Base-by-base conservation (phyloP, 2,797 vertebrate species). In the Pipistrellus kuhlii region DNA sequence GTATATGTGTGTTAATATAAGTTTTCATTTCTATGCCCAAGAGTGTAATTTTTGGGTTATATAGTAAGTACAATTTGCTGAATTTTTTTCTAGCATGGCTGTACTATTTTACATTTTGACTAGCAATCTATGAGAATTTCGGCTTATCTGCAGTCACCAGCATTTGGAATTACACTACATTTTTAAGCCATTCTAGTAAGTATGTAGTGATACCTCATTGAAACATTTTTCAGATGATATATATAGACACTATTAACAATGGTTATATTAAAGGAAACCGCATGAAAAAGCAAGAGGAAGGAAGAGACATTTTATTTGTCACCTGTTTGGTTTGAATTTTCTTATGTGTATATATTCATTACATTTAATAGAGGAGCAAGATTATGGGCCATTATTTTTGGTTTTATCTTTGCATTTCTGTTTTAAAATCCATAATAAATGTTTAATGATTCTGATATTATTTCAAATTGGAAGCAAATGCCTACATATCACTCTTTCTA, bases 391-490 rank as follows among this genome's bases (percentile, higher is more conserved):
- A 85, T 87, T 82, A 21, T 23, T 88, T 82, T 69, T 73, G 6
- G 25, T 66, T 80, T 95, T 89, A 71, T 80, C 25, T 90, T 93
- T 78, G 30, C 41, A 55, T 68, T 84, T 84, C 62, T 92, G 35
- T 53, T 94, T 95, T 81, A 69, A 82, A 78, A 69, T n/a, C 46
- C 5, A 41, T 68, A 85, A 85, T 89, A 66, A 59, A 32, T 77
- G 1, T 80, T 84, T 76, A 92, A 64, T 21, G 91, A 55, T 64
- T 88, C 38, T 83, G 4, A n/a, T 44, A 32, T 66, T 57, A 71
- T 83, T 87, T 85, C 53, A 71, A 55, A 59, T 55, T 78, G 14
- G 38, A 55, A 73, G 8, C n/a, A 32, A 76, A 57, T 53, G 14
- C 83, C 59, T 83, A 27, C 14, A 18, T 23, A 53, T 12, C 14